A percentile compares a stretch with the other conserved stretches of the same genome.
These are phyloP conservation scores for Drosophila orena DNA, from an alignment of 1,140 invertebrate genomes.

Conservation along the genomic window DNA sequence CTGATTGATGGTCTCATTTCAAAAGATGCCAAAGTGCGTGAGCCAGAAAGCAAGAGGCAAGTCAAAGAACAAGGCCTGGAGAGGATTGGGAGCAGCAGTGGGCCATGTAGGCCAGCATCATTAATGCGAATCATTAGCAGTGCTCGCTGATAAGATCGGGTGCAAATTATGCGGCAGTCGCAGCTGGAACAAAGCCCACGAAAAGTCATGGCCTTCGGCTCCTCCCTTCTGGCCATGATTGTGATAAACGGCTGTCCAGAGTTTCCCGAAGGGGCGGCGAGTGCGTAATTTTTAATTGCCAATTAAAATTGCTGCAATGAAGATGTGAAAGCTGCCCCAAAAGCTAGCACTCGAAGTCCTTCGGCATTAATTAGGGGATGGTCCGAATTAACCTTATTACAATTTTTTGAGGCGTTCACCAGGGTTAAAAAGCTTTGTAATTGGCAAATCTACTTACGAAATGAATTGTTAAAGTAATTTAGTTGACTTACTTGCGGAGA, in stretches of 20 bases:
- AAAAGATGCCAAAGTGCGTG: slow-evolving; percentile 60
- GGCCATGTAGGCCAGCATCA: slow-evolving; percentile 63
- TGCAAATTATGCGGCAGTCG: slow-evolving; percentile 67
- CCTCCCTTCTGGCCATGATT: slow-evolving; percentile 43
- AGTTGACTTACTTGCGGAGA: no score
- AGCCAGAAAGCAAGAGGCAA: neutral
- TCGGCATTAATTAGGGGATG: slow-evolving; percentile 11
- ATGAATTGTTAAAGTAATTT: no score
- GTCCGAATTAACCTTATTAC: neutral
- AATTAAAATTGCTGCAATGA: slow-evolving; percentile 69
- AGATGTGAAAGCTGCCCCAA: slow-evolving; percentile 55
- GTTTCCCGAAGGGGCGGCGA: slow-evolving; percentile 54
- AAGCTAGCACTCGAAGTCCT: slow-evolving; percentile 5
- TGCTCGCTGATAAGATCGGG: slow-evolving; percentile 77
- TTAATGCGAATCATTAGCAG: slow-evolving; percentile 81
- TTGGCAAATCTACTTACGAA: no score
- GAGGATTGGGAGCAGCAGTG: slow-evolving; percentile 5
- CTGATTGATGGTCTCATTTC: slow-evolving; percentile 79
- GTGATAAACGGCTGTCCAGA: slow-evolving; percentile 20
- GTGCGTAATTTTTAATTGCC: slow-evolving; percentile 78
- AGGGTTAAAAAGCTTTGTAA: no score
- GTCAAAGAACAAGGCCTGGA: neutral
- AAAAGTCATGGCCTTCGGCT: neutral
- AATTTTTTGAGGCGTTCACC: neutral
- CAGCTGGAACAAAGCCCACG: slow-evolving; percentile 28